Evolutionary conservation across 92 coral and sea anemone genomes (phyloP), one percentile per base, ranked within the genome.

Genomic region (Epizoanthus fatuus): DNA sequence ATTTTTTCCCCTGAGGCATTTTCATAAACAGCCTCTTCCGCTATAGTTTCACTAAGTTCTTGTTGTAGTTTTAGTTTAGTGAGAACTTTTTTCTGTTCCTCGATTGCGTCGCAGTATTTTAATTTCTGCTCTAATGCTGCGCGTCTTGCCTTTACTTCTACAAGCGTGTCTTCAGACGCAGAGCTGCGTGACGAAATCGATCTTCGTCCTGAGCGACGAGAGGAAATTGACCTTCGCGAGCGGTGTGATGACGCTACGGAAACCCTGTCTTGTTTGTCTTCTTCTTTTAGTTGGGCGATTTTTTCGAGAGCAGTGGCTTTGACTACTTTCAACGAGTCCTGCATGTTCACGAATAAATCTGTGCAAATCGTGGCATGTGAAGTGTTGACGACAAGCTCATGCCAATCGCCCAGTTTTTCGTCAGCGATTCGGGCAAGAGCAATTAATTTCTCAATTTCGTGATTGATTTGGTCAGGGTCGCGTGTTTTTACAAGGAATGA

Each of bases 21-120:
- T 84, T 17, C 80, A 20, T 67, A 53, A 89, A 89, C 81, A 40
- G 86, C 71, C 51, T 89, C 93, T 78, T 85, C 86, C 32, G 84
- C 90, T 70, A 90, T n/a, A 38, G 90, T 90, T 80, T 86, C 93
- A 68, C 90, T 85, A 3, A 85, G 71, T 55, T 85, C 90, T 63
- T 85, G 86, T 71, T 90, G 83, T 1, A 86, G 83, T 68, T 79
- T 90, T 14, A 86, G 57, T 40, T 85, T 80, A 42, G 72, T 71
- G 4, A 90, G 64, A 29, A 60, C 35, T 72, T 39, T 72, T 72
- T 74, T 76, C 49, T 90, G 93, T 57, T 90, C 90, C 63, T 90
- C 67, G 58, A 90, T 90, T 2, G 17, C 22, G 64, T 87, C 84
- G 62, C 69, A 80, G 62, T 60, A 91, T 78, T 87, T 68, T 12